phyloP scores from a whole-genome alignment of 2,113 vertebrate genomes.

The Callospermophilus lateralis region DNA sequence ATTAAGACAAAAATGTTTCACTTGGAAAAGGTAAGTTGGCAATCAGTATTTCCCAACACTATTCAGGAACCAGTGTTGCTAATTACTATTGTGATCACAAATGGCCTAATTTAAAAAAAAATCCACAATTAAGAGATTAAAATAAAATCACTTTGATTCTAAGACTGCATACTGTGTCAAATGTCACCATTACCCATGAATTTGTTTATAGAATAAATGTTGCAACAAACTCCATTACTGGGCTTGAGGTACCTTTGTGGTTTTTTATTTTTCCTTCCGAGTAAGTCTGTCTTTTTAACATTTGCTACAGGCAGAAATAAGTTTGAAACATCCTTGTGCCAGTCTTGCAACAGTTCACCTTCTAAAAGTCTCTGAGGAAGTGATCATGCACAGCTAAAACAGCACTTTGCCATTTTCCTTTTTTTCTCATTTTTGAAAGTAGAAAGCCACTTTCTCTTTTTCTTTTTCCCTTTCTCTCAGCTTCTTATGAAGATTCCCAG shows the following conservation, averaged over 20 bases:
- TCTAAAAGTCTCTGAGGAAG: slow-evolving; percentile 87
- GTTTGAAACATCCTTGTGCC: slow-evolving; percentile 65
- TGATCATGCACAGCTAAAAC: slow-evolving; percentile 84
- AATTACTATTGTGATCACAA: slow-evolving; percentile 42
- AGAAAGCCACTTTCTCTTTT: slow-evolving; percentile 87
- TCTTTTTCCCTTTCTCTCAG: slow-evolving; percentile 86
- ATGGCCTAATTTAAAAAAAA: background rate
- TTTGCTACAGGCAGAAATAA: slow-evolving; percentile 78
- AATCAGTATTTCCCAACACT: slow-evolving; percentile 3
- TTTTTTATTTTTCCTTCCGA: slow-evolving; percentile 80
- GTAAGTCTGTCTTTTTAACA: slow-evolving; percentile 59
- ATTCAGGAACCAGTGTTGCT: background rate
- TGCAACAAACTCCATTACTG: slow-evolving; percentile 69
- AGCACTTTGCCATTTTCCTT: slow-evolving; percentile 85
- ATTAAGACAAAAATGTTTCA: slow-evolving; percentile 14
- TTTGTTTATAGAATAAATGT: slow-evolving; percentile 60
- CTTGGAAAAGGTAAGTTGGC: background rate
- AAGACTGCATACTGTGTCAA: background rate
- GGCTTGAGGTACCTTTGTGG: slow-evolving; percentile 64
- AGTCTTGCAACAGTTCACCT: slow-evolving; percentile 85
- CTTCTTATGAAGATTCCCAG: slow-evolving; percentile 88
- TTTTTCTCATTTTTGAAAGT: slow-evolving; percentile 87
- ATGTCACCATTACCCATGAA: background rate
- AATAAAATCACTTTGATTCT: slow-evolving; percentile 48
- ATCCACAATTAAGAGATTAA: background rate